Percentiles rank a stretch among this genome's conserved stretches.
Evolutionary conservation across 1,140 invertebrate genomes (phyloP).

Genomic region (Temnothorax curvispinosus): DNA sequence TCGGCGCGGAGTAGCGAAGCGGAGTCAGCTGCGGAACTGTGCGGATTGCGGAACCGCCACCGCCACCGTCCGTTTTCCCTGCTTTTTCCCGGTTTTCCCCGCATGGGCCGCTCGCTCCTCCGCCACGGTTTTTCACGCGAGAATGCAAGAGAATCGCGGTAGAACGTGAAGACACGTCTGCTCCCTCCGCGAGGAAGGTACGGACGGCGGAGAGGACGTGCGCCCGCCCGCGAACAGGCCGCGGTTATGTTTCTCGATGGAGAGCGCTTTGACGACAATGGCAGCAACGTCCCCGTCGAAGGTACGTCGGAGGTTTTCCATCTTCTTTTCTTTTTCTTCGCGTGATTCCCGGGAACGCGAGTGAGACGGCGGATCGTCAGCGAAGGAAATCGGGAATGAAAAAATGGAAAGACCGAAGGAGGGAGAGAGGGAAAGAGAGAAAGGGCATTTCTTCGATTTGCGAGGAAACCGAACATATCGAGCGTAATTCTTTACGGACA

Average conservation of each 20-base stretch:
- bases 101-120: too few relatives aligned
- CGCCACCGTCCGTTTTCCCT: neutral
- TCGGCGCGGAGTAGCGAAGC: neutral
- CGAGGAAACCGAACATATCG: neutral
- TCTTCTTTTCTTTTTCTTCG: neutral
- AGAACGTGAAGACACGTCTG: neutral
- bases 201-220: slow-evolving; percentile 1
- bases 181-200: neutral
- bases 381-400: neutral
- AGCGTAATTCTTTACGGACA: slow-evolving; percentile 1
- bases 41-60: too few relatives aligned
- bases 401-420: neutral
- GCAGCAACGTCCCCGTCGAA: slow-evolving; percentile 84
- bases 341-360: neutral
- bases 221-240: slow-evolving; percentile 66
- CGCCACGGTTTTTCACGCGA: neutral
- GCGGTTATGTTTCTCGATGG: slow-evolving; percentile 82
- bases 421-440: neutral
- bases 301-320: slow-evolving; percentile 74
- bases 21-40: neutral
- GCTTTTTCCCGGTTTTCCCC: neutral
- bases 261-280: slow-evolving; percentile 83
- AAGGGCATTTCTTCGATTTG: neutral
- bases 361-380: too few relatives aligned
- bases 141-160: neutral